phyloP scores from a whole-genome alignment of 1,140 invertebrate genomes.

The Idris sp. region DNA sequence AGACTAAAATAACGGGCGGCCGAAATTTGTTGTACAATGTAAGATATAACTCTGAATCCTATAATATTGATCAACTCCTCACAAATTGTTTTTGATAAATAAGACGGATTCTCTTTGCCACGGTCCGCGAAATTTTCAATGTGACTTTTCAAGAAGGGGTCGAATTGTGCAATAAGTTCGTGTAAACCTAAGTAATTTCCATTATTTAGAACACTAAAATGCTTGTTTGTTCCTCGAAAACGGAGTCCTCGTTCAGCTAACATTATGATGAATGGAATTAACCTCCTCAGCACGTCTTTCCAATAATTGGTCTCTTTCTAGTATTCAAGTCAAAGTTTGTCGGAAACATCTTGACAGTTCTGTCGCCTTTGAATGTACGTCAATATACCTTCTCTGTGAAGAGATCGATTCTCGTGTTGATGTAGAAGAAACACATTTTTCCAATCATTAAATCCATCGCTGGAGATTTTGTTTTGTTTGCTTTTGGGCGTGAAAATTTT shows the following conservation, averaged over 20 bases:
- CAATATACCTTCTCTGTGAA: constrained; percentile 2
- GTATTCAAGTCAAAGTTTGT: neutral
- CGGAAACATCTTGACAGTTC: neutral
- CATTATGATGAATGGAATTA: neutral
- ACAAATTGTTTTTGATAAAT: constrained; percentile 3
- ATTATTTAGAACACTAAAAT: constrained; percentile 3
- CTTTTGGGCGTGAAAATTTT: constrained; percentile 5
- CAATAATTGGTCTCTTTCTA: neutral
- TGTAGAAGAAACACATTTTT: constrained; percentile 22
- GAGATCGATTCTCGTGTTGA: constrained; percentile 27
- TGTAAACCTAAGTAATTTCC: constrained; percentile 8
- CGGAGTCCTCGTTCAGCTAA: constrained; percentile 7
- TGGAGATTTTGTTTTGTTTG: constrained; percentile 4
- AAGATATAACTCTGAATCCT: constrained; percentile 8
- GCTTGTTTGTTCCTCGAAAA: constrained; percentile 5
- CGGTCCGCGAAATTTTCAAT: neutral
- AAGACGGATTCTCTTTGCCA: neutral
- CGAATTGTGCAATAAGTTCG: constrained; percentile 2
- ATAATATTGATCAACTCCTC: constrained; percentile 21
- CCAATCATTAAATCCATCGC: constrained; percentile 40
- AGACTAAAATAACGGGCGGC: constrained; percentile 18
- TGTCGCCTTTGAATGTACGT: constrained; percentile 5
- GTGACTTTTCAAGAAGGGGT: neutral
- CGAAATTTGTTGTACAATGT: constrained; percentile 11
- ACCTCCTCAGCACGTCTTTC: neutral